Evolutionary conservation across 2,888 invertebrate species (phyloP), one percentile per base, ranked within the genome.

Genomic region (Eustalomyia histrio): DNA sequence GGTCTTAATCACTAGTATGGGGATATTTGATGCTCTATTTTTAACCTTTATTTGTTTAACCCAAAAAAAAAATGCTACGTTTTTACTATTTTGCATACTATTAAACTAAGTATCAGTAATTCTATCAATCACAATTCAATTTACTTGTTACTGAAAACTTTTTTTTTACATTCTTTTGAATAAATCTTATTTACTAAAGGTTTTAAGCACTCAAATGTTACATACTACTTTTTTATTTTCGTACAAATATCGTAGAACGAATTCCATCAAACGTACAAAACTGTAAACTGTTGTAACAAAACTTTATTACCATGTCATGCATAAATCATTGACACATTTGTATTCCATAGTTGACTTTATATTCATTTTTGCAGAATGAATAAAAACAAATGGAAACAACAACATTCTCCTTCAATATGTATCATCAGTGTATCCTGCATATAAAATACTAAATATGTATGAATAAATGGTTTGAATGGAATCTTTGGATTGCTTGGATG

Each of bases 321-420:
- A 83, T 78, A 80, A 83, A 80, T 75, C 78, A 80, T 80, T 69
- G 74, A 78, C 74, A 64, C 60, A 80, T 67, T 79, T 80, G 75
- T 78, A 79, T 74, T 63, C 68, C 14, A 21, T 29, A 57, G 18
- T 39, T 58, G 63, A 69, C 52, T 74, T 73, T n/a, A 6, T 17
- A 68, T 24, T 33, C 52, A 74, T n/a, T 50, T 58, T 67, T 63
- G 8, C 8, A 18, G 16, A 63, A 43, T 76, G 43, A 47, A 1
- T 14, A 53, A 39, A 12, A 47, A 61, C 43, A 75, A 12, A 17
- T 33, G 12, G 35, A 12, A 12, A 24, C 17, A 55, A 52, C 43
- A 61, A 72, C 39, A 63, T 8, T 18, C 39, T 10, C n/a, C 12
- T 24, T 39, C 47, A 2, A 47, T 60, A 1, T 17, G 50, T 12